Evolutionary conservation across 2,888 invertebrate species (phyloP), one percentile per base, ranked within the genome.

Genomic region (Drosophila subquinaria): DNA sequence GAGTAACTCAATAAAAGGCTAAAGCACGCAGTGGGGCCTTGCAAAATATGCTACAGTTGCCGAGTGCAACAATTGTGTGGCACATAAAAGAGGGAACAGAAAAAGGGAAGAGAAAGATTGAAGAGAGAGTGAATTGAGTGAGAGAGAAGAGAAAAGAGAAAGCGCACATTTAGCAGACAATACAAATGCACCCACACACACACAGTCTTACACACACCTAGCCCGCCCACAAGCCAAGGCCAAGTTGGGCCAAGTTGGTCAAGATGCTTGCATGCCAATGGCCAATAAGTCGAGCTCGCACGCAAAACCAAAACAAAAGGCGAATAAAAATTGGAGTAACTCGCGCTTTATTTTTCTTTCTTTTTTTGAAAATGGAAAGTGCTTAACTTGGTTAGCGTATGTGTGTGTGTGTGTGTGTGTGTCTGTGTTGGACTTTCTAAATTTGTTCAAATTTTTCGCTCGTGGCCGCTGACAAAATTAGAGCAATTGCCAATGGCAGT

Each of bases 241-340:
- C 76, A 77, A 74, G 78, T 78, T 74, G 62, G 51, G 57, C 40
- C 52, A 79, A 86, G 83, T 81, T 87, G 87, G 81, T 89, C 88
- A 88, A 87, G 83, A 75, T 72, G 75, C 73, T 88, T 73, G 89
- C 89, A 88, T 88, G 87, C 88, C 83, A 88, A 69, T 79, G 85
- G 81, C 80, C 85, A 85, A 89, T 89, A 89, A 89, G 81, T 81
- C 73, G 80, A 63, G 48, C 52, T 64, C 42, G 71, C 85, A 81
- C 83, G 86, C 87, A 75, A 85, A 85, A 72, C 63, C 64, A 79
- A 69, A 71, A 79, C 68, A 79, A 72, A 78, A 71, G 61, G 45
- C 50, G 45, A 51, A 65, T 66, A 71, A 81, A 81, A 73, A 73
- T 62, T 73, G 35, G 64, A 51, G 64, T 65, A 53, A 69, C 61